These are phyloP conservation scores for Amphipoea oculea DNA, from an alignment of 2,888 invertebrate species.

Conservation along the genomic window DNA sequence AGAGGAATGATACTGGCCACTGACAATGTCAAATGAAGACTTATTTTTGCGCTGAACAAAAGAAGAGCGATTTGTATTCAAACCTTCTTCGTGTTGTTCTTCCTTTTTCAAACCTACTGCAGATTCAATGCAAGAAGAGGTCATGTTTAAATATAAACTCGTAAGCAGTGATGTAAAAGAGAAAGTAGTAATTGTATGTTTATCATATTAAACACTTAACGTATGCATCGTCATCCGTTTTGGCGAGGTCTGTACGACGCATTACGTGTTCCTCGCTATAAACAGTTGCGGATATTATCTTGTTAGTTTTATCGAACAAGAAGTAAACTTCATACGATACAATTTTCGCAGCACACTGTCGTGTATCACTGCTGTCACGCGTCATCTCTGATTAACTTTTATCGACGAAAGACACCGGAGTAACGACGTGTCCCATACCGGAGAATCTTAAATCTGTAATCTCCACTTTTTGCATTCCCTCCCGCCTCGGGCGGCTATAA, in stretches of 20 bases:
- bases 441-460: slow-evolving; percentile 86
- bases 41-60: background rate
- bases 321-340: slow-evolving; percentile 58
- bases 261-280: slow-evolving; percentile 41
- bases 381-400: slow-evolving; percentile 82
- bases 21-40: background rate
- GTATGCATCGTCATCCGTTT: slow-evolving; percentile 29
- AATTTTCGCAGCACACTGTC: slow-evolving; percentile 50
- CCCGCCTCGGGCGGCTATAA: slow-evolving; percentile 79
- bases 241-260: slow-evolving; percentile 8
- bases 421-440: slow-evolving; percentile 77
- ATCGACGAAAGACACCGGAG: slow-evolving; percentile 74
- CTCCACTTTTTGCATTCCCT: slow-evolving; percentile 87
- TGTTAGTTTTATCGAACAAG: slow-evolving; percentile 55
- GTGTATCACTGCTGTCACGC: slow-evolving; percentile 69
- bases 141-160: slow-evolving; percentile 49
- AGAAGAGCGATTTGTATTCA: background rate
- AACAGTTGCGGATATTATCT: slow-evolving; percentile 51
- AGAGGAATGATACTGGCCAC: background rate
- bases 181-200: slow-evolving; percentile 54
- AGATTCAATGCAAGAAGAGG: slow-evolving; percentile 16
- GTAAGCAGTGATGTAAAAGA: slow-evolving; percentile 48
- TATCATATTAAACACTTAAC: slow-evolving; percentile 40
- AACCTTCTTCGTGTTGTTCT: background rate
- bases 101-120: slow-evolving; percentile 20